Percentiles rank a stretch among this genome's conserved stretches.
Conservation (phyloP, 2,888 invertebrate species). For the Microctonus brassicae region DNA sequence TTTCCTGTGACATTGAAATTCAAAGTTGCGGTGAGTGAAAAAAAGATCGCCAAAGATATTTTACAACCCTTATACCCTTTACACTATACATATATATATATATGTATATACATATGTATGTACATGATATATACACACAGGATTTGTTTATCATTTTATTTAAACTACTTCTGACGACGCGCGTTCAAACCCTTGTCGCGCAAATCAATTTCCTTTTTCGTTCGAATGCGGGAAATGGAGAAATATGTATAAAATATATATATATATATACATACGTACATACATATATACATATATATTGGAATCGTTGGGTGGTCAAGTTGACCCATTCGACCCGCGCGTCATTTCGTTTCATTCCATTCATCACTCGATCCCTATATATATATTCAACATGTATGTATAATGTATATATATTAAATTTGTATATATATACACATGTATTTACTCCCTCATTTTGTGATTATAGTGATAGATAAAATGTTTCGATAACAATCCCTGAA, state of each 20-base stretch:
- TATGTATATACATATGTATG: background rate
- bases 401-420: background rate
- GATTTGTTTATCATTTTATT: conserved; percentile 38
- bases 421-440: background rate
- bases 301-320: conserved; percentile 41
- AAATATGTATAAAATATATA: background rate
- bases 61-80: background rate
- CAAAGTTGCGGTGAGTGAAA: background rate
- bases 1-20: background rate
- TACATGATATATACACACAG: background rate
- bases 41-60: background rate
- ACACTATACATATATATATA: background rate
- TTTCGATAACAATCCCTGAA: background rate
- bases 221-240: conserved; percentile 55
- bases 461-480: background rate
- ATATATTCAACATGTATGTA: background rate
- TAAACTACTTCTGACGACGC: conserved; percentile 34
- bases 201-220: conserved; percentile 53
- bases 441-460: background rate
- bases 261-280: no score
- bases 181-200: conserved; percentile 32
- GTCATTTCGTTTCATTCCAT: background rate
- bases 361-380: background rate
- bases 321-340: conserved; percentile 17
- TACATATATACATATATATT: background rate